A percentile compares a stretch with the other conserved stretches of the same genome.
Evolutionary conservation across 2,113 vertebrate genomes (phyloP).

Genomic region (Aegotheles bennettii): DNA sequence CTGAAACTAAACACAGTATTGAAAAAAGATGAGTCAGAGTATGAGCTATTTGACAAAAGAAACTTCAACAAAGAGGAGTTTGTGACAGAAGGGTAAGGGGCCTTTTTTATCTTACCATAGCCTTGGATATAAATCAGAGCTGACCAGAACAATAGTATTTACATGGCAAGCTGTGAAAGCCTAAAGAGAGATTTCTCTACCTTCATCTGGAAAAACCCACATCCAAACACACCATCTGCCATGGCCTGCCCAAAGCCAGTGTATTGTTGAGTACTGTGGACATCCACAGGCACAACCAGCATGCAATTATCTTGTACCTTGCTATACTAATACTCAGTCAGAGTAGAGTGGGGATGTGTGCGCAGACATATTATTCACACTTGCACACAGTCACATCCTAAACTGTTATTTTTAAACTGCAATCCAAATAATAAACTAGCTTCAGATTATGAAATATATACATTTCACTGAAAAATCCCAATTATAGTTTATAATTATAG

Average conservation of each 20-base stretch:
- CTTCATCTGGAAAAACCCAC: conserved; percentile 59
- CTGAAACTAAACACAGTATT: neutral
- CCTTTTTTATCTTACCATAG: conserved; percentile 37
- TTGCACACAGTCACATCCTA: neutral
- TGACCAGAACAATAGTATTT: conserved; percentile 46
- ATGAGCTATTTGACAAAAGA: conserved; percentile 38
- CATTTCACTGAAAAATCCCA: neutral
- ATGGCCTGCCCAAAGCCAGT: conserved; percentile 45
- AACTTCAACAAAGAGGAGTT: conserved; percentile 51
- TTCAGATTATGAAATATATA: neutral
- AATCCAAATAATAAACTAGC: neutral
- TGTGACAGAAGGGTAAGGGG: conserved; percentile 52
- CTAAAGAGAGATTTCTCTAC: conserved; percentile 62
- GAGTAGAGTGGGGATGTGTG: accelerated
- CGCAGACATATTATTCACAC: neutral
- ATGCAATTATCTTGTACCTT: neutral
- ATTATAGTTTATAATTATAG: neutral
- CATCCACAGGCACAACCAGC: neutral
- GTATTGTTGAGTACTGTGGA: neutral
- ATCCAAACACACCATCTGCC: conserved; percentile 68
- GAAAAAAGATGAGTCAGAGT: conserved; percentile 34
- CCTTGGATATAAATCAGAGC: conserved; percentile 46
- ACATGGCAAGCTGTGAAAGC: conserved; percentile 67
- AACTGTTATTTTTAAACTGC: neutral
- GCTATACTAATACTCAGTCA: neutral